These are phyloP conservation scores for Pelecanoides urinatrix DNA, from an alignment of 2,113 vertebrate genomes.

Conservation along the genomic window DNA sequence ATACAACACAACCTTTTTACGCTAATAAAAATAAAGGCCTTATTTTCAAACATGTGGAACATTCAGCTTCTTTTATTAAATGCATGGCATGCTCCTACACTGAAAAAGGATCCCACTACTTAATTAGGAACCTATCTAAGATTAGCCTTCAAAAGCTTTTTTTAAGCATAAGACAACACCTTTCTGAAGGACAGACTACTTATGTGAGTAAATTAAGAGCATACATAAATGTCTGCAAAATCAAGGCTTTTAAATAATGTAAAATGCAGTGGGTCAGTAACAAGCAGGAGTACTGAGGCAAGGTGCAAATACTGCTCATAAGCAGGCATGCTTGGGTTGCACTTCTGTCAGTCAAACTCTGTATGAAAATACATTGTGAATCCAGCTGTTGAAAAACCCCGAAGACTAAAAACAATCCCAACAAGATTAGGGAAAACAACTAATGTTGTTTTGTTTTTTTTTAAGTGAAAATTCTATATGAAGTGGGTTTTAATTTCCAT, in stretches of 20 bases:
- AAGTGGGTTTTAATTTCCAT: not conserved
- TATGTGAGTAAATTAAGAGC: not conserved
- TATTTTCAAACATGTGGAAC: not conserved
- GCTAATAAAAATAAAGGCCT: not conserved
- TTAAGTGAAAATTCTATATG: not conserved
- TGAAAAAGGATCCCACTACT: not conserved
- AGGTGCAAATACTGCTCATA: not conserved
- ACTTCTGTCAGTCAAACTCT: not conserved
- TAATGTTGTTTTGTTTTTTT: not conserved
- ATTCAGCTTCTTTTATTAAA: not conserved
- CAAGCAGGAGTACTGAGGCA: not conserved
- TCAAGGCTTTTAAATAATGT: not conserved
- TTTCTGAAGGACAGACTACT: not conserved
- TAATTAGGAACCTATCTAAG: not conserved
- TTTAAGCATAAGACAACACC: not conserved
- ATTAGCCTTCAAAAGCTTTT: not conserved
- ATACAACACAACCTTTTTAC: not conserved
- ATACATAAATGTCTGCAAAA: not conserved
- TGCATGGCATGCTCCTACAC: not conserved
- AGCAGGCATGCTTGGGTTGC: not conserved
- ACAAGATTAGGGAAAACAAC: not conserved
- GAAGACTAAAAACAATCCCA: not conserved
- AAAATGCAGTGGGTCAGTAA: not conserved
- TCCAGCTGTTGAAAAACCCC: not conserved
- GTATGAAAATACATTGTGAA: not conserved